phyloP scores from a whole-genome alignment of 2,888 invertebrate genomes.

The Ashinkailepas kermadecensis region DNA sequence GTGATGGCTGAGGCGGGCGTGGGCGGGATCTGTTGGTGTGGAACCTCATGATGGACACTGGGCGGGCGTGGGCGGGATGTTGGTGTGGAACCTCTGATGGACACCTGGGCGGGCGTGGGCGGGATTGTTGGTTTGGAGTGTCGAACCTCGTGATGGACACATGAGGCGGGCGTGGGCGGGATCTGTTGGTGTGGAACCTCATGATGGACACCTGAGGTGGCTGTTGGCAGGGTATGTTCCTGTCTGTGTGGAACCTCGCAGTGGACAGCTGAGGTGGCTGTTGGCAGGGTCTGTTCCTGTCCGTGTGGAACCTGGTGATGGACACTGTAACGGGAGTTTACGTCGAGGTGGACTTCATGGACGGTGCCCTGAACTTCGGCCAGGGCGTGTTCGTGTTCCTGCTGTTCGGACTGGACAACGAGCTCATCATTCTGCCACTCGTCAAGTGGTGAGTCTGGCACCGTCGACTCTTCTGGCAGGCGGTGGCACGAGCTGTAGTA shows the following conservation, averaged over 20 bases:
- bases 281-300: conserved; percentile 66
- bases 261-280: neutral
- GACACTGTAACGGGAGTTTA: conserved; percentile 81
- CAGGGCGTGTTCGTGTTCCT: conserved; percentile 78
- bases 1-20: too few relatives aligned
- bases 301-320: conserved; percentile 71
- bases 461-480: neutral
- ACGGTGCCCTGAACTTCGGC: conserved; percentile 80
- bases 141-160: too few relatives aligned
- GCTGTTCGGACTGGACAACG: conserved; percentile 77
- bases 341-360: conserved; percentile 84
- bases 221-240: conserved; percentile 61
- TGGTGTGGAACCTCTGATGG: too few relatives aligned
- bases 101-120: too few relatives aligned
- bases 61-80: too few relatives aligned
- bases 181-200: too few relatives aligned
- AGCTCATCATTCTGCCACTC: conserved; percentile 59
- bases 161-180: too few relatives aligned
- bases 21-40: too few relatives aligned
- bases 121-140: too few relatives aligned
- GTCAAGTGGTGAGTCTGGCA: conserved; percentile 49
- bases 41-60: too few relatives aligned
- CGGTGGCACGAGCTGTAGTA: neutral
- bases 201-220: too few relatives aligned
- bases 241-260: conserved; percentile 56